Evolutionary conservation across 2,888 invertebrate species (phyloP), one percentile per base, ranked within the genome.

Genomic region (Ophraella communa): DNA sequence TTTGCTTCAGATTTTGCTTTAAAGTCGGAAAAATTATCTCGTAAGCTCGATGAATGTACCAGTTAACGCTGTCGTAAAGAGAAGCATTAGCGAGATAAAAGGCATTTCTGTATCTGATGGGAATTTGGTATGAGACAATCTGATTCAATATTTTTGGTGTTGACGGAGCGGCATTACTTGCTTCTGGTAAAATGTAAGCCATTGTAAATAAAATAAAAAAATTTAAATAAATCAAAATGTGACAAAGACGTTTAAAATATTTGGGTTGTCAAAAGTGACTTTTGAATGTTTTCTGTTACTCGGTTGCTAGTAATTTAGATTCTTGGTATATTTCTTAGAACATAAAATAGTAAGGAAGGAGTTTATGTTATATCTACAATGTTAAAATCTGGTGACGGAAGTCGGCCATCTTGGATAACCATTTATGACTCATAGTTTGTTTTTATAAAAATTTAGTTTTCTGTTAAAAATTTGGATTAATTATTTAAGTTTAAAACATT

Each of bases 61-160:
- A 82, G 55, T 79, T 79, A 1, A 77, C 74, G 53, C 76, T 77
- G 62, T 81, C 81, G 65, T 76, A 78, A 23, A 80, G 71, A 3
- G 78, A 71, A 1, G 81, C 80, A 63, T 82, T 82, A 11, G 81
- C 81, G 23, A 80, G 68, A 65, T 78, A 80, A 63, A 82, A 80
- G 3, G 79, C 72, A 57, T 81, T 78, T 63, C 73, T 68, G 66
- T 80, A 81, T 39, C 76, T 67, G 53, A 78, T 76, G 0, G 81
- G 82, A 24, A 82, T 78, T 62, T 78, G 77, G 57, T 81, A 81
- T 5, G 69, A 53, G 10, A 39, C 14, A 42, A 39, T 53, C 17
- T 39, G 8, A 17, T 44, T 27, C 20, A 44, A 18, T 1, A 49
- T 11, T 21, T 45, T 47, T 23, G 54, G 49, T 8, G 44, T 14